These are phyloP conservation scores for Semicossyphus pulcher DNA, from an alignment of 2,113 vertebrate species.

Conservation along the genomic window DNA sequence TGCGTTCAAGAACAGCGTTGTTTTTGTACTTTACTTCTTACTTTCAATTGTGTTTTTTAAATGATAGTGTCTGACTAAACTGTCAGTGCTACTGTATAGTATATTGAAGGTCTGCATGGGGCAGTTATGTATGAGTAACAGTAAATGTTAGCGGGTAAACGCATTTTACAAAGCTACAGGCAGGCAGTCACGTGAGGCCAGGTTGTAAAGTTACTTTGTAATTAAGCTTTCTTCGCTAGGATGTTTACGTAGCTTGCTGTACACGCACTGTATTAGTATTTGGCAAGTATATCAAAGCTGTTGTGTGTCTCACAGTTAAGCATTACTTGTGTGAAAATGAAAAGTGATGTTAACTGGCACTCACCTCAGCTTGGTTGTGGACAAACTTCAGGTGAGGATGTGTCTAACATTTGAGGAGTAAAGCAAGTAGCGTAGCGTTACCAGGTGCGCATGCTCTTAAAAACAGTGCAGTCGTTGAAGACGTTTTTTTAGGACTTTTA, in stretches of 20 bases:
- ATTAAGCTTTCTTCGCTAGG: not conserved
- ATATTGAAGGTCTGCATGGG: not conserved
- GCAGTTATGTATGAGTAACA: not conserved
- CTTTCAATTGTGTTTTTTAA: no score
- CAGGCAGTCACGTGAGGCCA: not conserved
- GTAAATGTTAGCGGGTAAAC: conserved; percentile 16
- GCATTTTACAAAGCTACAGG: conserved; percentile 4
- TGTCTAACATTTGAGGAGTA: not conserved
- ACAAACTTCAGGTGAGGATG: not conserved
- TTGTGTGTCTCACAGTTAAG: not conserved
- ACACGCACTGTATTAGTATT: not conserved
- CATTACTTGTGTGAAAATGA: not conserved
- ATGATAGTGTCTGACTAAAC: no score
- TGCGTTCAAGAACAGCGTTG: no score
- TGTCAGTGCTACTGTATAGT: no score
- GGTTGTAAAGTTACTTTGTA: not conserved
- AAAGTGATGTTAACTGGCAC: not conserved
- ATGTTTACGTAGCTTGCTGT: conserved; percentile 8
- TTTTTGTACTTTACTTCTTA: no score
- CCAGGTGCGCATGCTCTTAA: not conserved
- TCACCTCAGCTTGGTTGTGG: not conserved
- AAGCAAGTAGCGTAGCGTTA: no score
- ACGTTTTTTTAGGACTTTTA: not conserved
- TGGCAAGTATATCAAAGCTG: conserved; percentile 4
- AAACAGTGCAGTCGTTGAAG: not conserved